Percentiles rank a stretch among this genome's conserved stretches.
Conservation (phyloP, 2,888 invertebrate genomes). For the Athalia rosae region DNA sequence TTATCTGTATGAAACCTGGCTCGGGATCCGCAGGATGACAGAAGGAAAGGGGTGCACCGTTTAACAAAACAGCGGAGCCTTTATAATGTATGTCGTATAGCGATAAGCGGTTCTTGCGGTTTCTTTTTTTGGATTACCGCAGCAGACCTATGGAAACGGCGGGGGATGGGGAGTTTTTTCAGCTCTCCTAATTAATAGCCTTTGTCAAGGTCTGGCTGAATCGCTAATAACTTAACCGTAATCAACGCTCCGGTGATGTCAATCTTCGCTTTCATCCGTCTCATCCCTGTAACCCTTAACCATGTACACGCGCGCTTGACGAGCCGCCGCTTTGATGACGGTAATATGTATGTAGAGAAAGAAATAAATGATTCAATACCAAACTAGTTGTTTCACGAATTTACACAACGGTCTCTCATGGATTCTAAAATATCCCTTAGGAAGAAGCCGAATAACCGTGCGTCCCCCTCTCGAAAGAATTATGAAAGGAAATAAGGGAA, state of each 20-base stretch:
- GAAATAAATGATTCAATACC: not conserved
- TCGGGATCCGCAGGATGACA: constrained; percentile 17
- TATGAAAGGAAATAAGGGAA: not conserved
- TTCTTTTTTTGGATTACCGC: not conserved
- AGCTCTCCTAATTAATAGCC: constrained; percentile 12
- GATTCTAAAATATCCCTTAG: not conserved
- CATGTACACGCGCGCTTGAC: not conserved
- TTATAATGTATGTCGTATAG: not conserved
- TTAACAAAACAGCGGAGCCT: constrained; percentile 5
- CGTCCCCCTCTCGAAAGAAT: not conserved
- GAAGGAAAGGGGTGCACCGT: constrained; percentile 5
- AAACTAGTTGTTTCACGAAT: not conserved
- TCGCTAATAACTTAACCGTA: constrained; percentile 26
- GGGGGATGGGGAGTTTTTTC: not conserved
- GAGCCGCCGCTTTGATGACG: not conserved
- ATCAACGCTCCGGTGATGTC: not conserved
- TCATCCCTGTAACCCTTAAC: not conserved
- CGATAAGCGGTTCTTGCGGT: not conserved
- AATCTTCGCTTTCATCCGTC: not conserved
- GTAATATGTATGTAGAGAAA: not conserved
- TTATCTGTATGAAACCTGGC: not conserved
- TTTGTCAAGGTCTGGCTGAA: constrained; percentile 15
- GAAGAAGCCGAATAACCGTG: not conserved
- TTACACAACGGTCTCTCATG: not conserved
- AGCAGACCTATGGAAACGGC: not conserved